A percentile compares a stretch with the other conserved stretches of the same genome.
These are phyloP conservation scores for Spermophilus dauricus DNA, from an alignment of 2,113 vertebrate species.

Conservation along the genomic window DNA sequence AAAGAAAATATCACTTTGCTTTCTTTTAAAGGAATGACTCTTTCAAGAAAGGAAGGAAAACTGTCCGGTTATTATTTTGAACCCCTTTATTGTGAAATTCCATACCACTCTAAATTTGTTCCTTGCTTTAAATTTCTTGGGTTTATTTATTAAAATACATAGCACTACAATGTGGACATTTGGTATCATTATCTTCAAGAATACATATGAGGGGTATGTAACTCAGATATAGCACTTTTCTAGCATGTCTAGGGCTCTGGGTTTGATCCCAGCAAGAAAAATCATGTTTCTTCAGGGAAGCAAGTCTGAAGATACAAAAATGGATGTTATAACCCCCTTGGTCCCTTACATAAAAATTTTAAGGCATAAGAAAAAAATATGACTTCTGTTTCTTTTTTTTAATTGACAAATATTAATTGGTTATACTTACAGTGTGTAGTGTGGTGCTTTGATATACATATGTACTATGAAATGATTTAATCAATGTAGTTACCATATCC, in stretches of 20 bases:
- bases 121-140: background rate
- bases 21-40: background rate
- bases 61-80: background rate
- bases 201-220: background rate
- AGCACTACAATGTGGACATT: background rate
- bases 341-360: conserved; percentile 12
- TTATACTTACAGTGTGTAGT: background rate
- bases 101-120: background rate
- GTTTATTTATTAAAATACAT: background rate
- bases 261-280: background rate
- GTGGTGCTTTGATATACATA: background rate
- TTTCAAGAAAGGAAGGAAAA: background rate
- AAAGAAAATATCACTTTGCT: background rate
- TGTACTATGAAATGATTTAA: background rate
- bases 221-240: background rate
- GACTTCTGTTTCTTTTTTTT: background rate
- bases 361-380: background rate
- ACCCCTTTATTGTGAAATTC: conserved; percentile 4
- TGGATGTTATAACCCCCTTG: background rate
- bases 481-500: background rate
- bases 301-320: background rate
- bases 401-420: background rate
- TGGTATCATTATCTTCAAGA: background rate
- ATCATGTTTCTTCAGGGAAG: background rate
- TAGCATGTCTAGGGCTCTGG: background rate